Percentiles rank a stretch among this genome's conserved stretches.
These are phyloP conservation scores for Drosophila subobscura DNA, from an alignment of 1,140 invertebrate genomes.

Conservation along the genomic window DNA sequence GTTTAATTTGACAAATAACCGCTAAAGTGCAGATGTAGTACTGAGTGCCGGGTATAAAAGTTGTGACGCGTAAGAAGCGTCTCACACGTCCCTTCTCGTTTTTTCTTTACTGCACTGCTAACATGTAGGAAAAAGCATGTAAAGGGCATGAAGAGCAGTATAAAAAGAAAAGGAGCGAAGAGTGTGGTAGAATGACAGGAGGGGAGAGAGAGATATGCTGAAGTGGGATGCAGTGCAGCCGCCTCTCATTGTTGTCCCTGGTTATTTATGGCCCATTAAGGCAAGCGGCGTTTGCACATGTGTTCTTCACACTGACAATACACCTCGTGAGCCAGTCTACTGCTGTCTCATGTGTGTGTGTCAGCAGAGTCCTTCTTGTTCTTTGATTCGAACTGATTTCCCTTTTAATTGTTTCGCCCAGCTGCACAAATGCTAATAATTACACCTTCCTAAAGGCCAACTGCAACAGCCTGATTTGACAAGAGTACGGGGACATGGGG, in stretches of 20 bases:
- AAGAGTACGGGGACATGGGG: conserved; percentile 14
- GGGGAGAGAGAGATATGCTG: conserved; percentile 16
- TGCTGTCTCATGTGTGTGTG: conserved; percentile 50
- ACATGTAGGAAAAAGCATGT: conserved; percentile 2
- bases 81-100: too few relatives aligned
- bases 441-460: conserved; percentile 32
- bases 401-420: conserved; percentile 63
- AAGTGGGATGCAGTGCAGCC: conserved; percentile 60
- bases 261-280: conserved; percentile 81
- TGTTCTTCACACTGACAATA: conserved; percentile 72
- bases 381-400: conserved; percentile 52
- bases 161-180: conserved; percentile 9
- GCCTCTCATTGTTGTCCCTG: conserved; percentile 76
- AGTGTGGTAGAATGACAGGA: neutral
- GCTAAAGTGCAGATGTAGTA: too few relatives aligned
- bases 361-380: conserved; percentile 43
- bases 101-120: too few relatives aligned
- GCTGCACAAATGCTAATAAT: conserved; percentile 76
- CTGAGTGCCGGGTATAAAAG: too few relatives aligned
- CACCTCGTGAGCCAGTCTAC: neutral
- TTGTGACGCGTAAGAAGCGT: too few relatives aligned
- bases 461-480: conserved; percentile 33
- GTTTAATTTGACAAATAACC: too few relatives aligned
- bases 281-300: conserved; percentile 81
- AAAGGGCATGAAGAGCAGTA: conserved; percentile 6